Conservation (phyloP, 2,113 vertebrate species). For the Ploceus nigricollis region DNA sequence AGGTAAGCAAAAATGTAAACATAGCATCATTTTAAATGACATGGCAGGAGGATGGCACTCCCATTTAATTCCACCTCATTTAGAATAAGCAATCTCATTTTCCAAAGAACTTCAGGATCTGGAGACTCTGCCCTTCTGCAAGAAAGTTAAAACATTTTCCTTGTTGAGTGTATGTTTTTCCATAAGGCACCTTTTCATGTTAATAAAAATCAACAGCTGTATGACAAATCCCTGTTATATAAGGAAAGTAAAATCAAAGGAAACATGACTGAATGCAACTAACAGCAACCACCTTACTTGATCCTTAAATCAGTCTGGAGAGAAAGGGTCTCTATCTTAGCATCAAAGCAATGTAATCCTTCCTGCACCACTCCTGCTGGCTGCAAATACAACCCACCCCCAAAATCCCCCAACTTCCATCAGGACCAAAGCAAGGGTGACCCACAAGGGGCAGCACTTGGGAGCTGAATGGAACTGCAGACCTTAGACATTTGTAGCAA, state of each 20-base stretch:
- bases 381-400: background rate
- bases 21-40: background rate
- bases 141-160: background rate
- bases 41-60: background rate
- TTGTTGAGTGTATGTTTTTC: background rate
- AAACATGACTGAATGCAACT: background rate
- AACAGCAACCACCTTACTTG: background rate
- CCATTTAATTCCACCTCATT: background rate
- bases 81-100: background rate
- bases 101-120: background rate
- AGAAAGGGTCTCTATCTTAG: background rate
- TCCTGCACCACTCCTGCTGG: background rate
- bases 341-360: background rate
- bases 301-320: background rate
- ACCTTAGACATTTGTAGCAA: fast-evolving
- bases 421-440: background rate
- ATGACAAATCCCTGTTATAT: background rate
- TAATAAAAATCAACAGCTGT: background rate
- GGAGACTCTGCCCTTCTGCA: background rate
- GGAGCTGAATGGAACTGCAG: background rate
- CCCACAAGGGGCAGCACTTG: background rate
- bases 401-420: background rate
- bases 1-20: background rate
- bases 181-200: background rate
- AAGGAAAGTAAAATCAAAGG: background rate